Conservation (phyloP, 2,888 invertebrate species). For the Platycheirus rosarum region DNA sequence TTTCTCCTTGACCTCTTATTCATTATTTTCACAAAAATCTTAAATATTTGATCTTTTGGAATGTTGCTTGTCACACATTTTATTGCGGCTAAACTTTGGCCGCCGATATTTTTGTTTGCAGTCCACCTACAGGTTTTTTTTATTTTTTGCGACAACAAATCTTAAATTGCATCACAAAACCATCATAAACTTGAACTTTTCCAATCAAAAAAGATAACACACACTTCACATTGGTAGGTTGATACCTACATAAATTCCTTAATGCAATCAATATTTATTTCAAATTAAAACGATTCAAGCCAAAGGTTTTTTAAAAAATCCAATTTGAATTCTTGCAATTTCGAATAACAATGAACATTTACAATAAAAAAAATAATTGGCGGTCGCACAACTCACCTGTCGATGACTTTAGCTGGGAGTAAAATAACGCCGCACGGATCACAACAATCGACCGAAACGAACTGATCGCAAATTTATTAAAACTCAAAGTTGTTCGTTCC, state of each 20-base stretch:
- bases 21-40: too few species aligned
- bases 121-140: not conserved
- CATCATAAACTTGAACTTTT: too few species aligned
- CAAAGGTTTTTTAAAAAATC: not conserved
- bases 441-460: conserved; percentile 31
- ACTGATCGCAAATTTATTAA: conserved; percentile 46
- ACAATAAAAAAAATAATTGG: conserved; percentile 29
- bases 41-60: too few species aligned
- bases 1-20: too few species aligned
- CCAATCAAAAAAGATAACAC: too few species aligned
- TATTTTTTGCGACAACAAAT: not conserved
- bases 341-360: conserved; percentile 40
- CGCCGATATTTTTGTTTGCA: not conserved
- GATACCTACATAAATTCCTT: too few species aligned
- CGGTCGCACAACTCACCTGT: conserved; percentile 65
- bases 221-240: too few species aligned
- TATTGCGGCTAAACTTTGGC: not conserved
- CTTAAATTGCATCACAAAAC: too few species aligned
- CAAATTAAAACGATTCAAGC: not conserved
- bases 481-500: conserved; percentile 22
- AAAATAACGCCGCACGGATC: conserved; percentile 20
- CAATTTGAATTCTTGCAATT: conserved; percentile 10
- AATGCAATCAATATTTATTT: not conserved
- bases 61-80: not conserved
- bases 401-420: conserved; percentile 16